Percentiles rank a stretch among this genome's conserved stretches.
Conservation (phyloP, 2,113 vertebrate species). For the Anguilla rostrata region DNA sequence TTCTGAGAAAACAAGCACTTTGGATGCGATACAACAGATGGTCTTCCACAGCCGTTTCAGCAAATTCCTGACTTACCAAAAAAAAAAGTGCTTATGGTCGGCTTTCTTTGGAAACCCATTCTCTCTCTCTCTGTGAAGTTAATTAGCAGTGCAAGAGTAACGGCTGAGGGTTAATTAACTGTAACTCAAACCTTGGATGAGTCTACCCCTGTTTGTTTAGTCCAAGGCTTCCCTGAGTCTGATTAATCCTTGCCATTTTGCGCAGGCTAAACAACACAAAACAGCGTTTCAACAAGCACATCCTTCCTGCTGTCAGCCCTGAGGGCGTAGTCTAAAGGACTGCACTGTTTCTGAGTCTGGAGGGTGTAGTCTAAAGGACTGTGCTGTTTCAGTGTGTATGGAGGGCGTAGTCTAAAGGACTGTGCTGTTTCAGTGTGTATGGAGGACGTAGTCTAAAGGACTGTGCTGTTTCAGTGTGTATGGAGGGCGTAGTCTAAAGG, state of each 20-base stretch:
- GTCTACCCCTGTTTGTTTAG: neutral
- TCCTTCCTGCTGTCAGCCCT: neutral
- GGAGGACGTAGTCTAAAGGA: no score
- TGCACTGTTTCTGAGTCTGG: neutral
- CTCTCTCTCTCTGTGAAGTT: neutral
- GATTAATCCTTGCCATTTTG: neutral
- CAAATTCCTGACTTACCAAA: no score
- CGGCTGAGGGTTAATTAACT: slow-evolving; percentile 2
- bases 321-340: neutral
- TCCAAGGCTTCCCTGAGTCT: neutral
- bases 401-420: no score
- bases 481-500: no score
- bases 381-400: no score
- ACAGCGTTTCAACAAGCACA: neutral
- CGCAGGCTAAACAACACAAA: neutral
- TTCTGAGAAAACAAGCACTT: neutral
- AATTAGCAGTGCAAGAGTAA: neutral
- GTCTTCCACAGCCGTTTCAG: neutral
- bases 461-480: no score
- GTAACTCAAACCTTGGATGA: neutral
- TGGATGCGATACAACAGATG: neutral
- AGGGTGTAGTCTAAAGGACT: neutral
- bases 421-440: no score
- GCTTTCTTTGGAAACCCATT: neutral
- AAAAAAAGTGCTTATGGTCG: neutral